Evolutionary conservation across 2,797 vertebrate species (phyloP).

Genomic region (Macropodus opercularis): DNA sequence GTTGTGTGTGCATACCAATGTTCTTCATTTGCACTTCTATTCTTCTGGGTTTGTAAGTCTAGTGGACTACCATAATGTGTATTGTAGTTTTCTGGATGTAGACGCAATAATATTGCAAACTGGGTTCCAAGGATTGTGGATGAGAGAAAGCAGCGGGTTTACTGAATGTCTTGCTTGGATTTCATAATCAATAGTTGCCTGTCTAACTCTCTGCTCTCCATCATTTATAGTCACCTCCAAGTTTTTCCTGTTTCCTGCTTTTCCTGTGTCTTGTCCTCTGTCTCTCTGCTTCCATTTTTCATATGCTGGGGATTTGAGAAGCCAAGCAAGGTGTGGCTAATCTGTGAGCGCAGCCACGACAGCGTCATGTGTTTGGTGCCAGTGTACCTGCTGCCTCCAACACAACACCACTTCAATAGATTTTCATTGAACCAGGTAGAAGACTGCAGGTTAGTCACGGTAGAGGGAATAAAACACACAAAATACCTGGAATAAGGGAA

Average conservation of each 20-base stretch:
- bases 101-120: constrained; percentile 15
- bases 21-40: not conserved
- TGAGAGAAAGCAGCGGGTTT: constrained; percentile 22
- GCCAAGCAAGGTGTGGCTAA: constrained; percentile 66
- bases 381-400: constrained; percentile 47
- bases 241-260: constrained; percentile 40
- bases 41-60: constrained; percentile 19
- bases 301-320: constrained; percentile 51
- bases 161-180: constrained; percentile 34
- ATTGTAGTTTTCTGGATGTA: constrained; percentile 13
- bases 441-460: constrained; percentile 28
- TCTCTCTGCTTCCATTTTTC: constrained; percentile 22
- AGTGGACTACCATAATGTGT: not conserved
- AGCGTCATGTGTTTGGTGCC: constrained; percentile 50
- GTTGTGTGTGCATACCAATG: constrained; percentile 1
- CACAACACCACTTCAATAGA: constrained; percentile 52
- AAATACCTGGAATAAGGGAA: not conserved
- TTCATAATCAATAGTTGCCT: constrained; percentile 42
- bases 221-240: constrained; percentile 10
- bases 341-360: constrained; percentile 57
- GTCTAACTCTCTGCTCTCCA: constrained; percentile 25
- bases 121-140: constrained; percentile 32
- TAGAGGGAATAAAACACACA: constrained; percentile 20
- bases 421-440: constrained; percentile 48
- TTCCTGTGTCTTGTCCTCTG: constrained; percentile 31